Base-by-base conservation (phyloP, 2,113 vertebrate genomes). In the Vulpes lagopus region DNA sequence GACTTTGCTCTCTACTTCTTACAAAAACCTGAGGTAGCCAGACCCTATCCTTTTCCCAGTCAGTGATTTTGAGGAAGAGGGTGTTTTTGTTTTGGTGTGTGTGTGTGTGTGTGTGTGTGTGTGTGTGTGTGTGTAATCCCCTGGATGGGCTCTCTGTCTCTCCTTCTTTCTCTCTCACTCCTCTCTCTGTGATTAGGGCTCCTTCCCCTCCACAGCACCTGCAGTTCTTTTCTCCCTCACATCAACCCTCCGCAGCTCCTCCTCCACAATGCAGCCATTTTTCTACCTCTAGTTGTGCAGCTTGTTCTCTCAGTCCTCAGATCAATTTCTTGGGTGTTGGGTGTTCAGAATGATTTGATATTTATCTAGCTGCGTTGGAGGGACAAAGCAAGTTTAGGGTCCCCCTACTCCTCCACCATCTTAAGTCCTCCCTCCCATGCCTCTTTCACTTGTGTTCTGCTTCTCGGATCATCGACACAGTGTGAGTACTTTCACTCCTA, bases 401-500 rank as follows among this genome's bases (percentile, higher is more conserved):
- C 17, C 65, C 65, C 16, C 65, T 69, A n/a, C 16, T 19, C 65
- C 30, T 32, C 8, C 16, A 69, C 32, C 65, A 69, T n/a, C 14
- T 69, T n/a, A 69, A 35, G 16, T n/a, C 27, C 51, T 20, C 8
- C 83, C 51, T 14, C 8, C 60, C 10, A 0, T 25, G 0, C 11
- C 43, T 30, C 67, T 43, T 35, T 20, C 30, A 0, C 27, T 32
- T n/a, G 30, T 14, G 15, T 51, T 27, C 69, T 76, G 7, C 3
- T 38, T 59, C 30, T 22, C 5, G 32, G 3, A 0, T 86, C 38
- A 2, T 22, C 4, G 1, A 8, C 30, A 23, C 1, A 35, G 7
- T 2, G 1, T 11, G 57, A 22, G 49, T 32, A 16, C 55, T 5
- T 53, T 43, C 20, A 3, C 57, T 51, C 49, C 65, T 20, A 49